Conservation (phyloP, 2,113 vertebrate genomes). For the Peromyscus leucopus region DNA sequence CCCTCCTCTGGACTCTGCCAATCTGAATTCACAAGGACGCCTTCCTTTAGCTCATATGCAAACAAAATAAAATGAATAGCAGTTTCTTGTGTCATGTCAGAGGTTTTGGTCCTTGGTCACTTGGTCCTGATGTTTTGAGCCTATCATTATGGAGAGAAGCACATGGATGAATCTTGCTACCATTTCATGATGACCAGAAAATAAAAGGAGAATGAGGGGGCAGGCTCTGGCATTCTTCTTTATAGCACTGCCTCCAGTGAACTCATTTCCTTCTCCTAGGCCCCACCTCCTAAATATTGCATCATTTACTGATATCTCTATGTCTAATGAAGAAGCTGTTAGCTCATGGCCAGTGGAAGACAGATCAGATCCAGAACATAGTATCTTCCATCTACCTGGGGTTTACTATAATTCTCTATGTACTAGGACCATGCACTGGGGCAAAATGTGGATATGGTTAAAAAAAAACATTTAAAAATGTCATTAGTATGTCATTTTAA, state of each 20-base stretch:
- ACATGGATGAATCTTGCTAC: not conserved
- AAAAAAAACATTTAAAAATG: not conserved
- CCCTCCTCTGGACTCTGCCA: not conserved
- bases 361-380: not conserved
- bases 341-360: not conserved
- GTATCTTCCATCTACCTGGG: not conserved
- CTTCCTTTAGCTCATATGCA: not conserved
- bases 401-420: not conserved
- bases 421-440: not conserved
- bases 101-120: not conserved
- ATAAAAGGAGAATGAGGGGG: not conserved
- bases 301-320: not conserved
- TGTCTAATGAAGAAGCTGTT: not conserved
- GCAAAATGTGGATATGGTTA: not conserved
- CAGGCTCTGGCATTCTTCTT: not conserved
- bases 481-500: constrained; percentile 33
- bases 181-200: not conserved
- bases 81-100: not conserved
- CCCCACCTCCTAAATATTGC: not conserved
- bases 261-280: not conserved
- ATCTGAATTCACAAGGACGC: not conserved
- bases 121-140: not conserved
- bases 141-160: not conserved
- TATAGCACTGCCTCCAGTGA: not conserved
- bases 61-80: not conserved